These are phyloP conservation scores for Philereme transversata DNA, from an alignment of 2,888 invertebrate species.

Conservation along the genomic window DNA sequence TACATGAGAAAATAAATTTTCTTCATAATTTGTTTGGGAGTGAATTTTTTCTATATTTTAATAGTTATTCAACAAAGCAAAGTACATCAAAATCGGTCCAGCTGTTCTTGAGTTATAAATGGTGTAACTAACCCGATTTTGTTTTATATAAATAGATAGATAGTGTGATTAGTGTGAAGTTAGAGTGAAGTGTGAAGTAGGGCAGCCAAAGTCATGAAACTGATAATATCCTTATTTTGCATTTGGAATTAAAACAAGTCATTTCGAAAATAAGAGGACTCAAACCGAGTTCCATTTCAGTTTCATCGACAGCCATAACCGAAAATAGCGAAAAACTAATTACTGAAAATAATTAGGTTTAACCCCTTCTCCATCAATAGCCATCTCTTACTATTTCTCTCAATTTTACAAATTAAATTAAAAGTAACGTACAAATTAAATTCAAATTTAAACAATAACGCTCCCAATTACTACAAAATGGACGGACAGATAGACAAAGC, in stretches of 20 bases:
- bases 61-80: too few species aligned
- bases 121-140: too few species aligned
- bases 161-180: too few species aligned
- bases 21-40: too few species aligned
- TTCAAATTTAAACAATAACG: constrained; percentile 23
- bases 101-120: too few species aligned
- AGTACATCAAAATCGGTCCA: too few species aligned
- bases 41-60: too few species aligned
- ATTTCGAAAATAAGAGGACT: neutral
- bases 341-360: constrained; percentile 17
- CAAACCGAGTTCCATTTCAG: neutral
- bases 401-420: constrained; percentile 34
- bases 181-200: too few species aligned
- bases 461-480: constrained; percentile 33
- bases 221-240: too few species aligned
- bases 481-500: constrained; percentile 49
- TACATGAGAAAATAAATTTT: too few species aligned
- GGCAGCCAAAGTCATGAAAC: too few species aligned
- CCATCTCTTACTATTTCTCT: constrained; percentile 21
- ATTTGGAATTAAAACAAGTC: neutral
- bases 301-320: neutral
- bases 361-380: constrained; percentile 21
- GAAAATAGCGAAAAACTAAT: neutral
- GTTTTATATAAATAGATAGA: too few species aligned
- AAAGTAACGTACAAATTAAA: constrained; percentile 22